phyloP scores from a whole-genome alignment of 1,140 invertebrate species.

The Lerema accius region DNA sequence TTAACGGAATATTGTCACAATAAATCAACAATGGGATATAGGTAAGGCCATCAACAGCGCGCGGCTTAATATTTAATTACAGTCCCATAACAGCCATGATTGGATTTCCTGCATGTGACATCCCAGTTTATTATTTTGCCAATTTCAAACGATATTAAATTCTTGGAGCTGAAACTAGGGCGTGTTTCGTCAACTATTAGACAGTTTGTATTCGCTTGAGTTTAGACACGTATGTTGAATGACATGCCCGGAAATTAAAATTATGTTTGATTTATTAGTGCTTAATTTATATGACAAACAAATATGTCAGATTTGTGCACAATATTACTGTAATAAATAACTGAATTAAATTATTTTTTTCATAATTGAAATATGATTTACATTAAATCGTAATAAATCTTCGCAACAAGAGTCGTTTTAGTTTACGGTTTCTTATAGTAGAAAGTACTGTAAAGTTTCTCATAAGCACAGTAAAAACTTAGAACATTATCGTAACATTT shows the following conservation, averaged over 20 bases:
- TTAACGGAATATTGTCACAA: constrained; percentile 36
- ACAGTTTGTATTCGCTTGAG: constrained; percentile 30
- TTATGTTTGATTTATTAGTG: background rate
- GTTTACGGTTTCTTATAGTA: too few species aligned
- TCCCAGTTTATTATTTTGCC: constrained; percentile 73
- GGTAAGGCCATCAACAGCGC: constrained; percentile 37
- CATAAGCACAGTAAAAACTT: background rate
- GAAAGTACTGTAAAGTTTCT: too few species aligned
- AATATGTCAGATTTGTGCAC: too few species aligned
- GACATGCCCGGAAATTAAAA: constrained; percentile 1
- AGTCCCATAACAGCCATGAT: constrained; percentile 63
- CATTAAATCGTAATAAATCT: too few species aligned
- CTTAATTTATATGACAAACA: too few species aligned
- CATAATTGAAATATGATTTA: too few species aligned
- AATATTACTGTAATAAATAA: too few species aligned
- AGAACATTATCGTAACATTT: background rate
- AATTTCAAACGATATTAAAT: constrained; percentile 77
- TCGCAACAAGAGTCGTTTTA: too few species aligned
- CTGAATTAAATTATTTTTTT: too few species aligned
- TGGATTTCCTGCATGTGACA: constrained; percentile 74
- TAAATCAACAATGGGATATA: constrained; percentile 44
- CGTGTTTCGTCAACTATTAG: constrained; percentile 49
- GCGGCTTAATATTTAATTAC: constrained; percentile 68
- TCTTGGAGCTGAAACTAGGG: constrained; percentile 58
- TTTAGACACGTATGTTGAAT: constrained; percentile 9